Percentiles rank a stretch among this genome's conserved stretches.
These are phyloP conservation scores for Tenthredo livida DNA, from an alignment of 2,888 invertebrate species.

Conservation along the genomic window DNA sequence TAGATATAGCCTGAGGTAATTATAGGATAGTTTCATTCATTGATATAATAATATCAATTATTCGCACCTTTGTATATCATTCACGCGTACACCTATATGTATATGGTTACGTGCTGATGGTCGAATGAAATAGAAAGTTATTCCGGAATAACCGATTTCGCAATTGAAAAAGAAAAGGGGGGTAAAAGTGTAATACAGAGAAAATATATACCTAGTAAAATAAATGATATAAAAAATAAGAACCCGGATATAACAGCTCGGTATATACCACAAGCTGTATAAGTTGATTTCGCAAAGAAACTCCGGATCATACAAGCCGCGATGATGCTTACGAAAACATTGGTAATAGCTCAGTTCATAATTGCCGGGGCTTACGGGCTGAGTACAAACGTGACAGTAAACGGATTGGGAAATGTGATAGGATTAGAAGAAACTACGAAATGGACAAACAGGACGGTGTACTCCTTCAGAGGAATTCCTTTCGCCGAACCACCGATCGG, in stretches of 20 bases:
- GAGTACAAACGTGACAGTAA: conserved; percentile 7
- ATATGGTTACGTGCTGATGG: not conserved
- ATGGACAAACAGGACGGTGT: conserved; percentile 30
- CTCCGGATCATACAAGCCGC: not conserved
- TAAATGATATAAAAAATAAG: not conserved
- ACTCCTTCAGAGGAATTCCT: conserved; percentile 27
- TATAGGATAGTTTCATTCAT: not conserved
- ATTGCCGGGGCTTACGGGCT: not conserved
- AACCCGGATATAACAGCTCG: not conserved
- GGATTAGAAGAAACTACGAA: not conserved
- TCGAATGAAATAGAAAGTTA: not conserved
- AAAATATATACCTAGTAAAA: no score
- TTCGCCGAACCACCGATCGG: conserved; percentile 25
- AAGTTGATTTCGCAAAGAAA: not conserved
- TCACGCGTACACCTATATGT: not conserved
- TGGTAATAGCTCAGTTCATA: not conserved
- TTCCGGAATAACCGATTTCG: not conserved
- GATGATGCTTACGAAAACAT: not conserved
- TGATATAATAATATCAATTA: not conserved
- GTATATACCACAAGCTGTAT: not conserved
- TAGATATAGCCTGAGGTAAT: not conserved
- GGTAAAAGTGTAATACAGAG: no score
- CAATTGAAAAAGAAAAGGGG: not conserved
- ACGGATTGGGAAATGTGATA: conserved; percentile 10
- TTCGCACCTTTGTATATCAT: not conserved